A percentile compares a stretch with the other conserved stretches of the same genome.
phyloP scores from a whole-genome alignment of 2,888 invertebrate genomes.

The Cataglyphis albicans region DNA sequence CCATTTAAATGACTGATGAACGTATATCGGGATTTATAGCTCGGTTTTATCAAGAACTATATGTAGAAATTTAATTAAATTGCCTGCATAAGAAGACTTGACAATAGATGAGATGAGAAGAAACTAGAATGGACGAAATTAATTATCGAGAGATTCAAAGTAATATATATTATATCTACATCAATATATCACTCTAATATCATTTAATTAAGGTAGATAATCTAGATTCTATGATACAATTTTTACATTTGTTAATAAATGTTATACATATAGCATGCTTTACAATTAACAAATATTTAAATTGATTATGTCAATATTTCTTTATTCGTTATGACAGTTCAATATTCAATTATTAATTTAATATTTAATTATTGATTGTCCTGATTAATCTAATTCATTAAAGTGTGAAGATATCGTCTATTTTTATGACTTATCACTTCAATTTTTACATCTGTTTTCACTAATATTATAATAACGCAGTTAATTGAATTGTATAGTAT shows the following conservation, averaged over 20 bases:
- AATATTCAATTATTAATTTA: background rate
- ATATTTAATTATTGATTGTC: background rate
- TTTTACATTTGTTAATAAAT: background rate
- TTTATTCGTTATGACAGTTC: background rate
- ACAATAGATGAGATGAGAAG: background rate
- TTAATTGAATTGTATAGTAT: slow-evolving; percentile 6
- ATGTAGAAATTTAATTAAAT: background rate
- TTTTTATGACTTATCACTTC: background rate
- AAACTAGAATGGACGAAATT: background rate
- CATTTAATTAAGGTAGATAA: background rate
- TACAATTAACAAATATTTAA: background rate
- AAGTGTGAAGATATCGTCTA: background rate
- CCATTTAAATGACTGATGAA: background rate
- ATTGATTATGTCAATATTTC: background rate
- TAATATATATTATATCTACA: background rate
- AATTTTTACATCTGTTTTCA: background rate
- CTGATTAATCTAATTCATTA: background rate
- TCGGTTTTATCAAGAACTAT: background rate
- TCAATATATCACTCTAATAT: background rate
- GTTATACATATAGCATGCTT: background rate
- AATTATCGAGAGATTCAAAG: background rate
- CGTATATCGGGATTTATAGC: background rate
- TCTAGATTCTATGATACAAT: background rate
- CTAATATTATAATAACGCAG: background rate
- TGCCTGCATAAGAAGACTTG: background rate